These are phyloP conservation scores for Perca schrenkii DNA, from an alignment of 2,113 vertebrate genomes.

Conservation along the genomic window DNA sequence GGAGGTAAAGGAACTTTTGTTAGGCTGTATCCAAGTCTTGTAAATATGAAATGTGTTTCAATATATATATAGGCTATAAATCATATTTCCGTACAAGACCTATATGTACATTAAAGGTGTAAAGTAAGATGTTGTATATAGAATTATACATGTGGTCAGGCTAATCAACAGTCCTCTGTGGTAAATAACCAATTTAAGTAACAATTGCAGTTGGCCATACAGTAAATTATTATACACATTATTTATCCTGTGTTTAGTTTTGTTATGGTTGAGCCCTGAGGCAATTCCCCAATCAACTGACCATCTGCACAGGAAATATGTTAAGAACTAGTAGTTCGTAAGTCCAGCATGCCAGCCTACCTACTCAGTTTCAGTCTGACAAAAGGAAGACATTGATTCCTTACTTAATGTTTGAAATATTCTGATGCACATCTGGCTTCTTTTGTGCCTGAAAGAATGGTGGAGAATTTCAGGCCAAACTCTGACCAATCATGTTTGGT, in stretches of 20 bases:
- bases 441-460: background rate
- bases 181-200: background rate
- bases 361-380: background rate
- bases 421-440: background rate
- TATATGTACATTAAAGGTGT: constrained; percentile 24
- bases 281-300: background rate
- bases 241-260: background rate
- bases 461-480: background rate
- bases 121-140: constrained; percentile 38
- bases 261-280: background rate
- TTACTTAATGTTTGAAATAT: constrained; percentile 6
- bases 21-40: constrained; percentile 12
- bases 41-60: constrained; percentile 37
- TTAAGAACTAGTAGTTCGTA: background rate
- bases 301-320: background rate
- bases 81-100: constrained; percentile 53
- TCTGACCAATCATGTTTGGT: background rate
- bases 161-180: constrained; percentile 15
- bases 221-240: background rate
- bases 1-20: constrained; percentile 1
- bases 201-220: background rate
- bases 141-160: constrained; percentile 19
- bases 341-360: background rate
- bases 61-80: constrained; percentile 39
- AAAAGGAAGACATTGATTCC: constrained; percentile 17